Evolutionary conservation across 2,888 invertebrate genomes (phyloP).

Genomic region (Silvanus unidentatus): DNA sequence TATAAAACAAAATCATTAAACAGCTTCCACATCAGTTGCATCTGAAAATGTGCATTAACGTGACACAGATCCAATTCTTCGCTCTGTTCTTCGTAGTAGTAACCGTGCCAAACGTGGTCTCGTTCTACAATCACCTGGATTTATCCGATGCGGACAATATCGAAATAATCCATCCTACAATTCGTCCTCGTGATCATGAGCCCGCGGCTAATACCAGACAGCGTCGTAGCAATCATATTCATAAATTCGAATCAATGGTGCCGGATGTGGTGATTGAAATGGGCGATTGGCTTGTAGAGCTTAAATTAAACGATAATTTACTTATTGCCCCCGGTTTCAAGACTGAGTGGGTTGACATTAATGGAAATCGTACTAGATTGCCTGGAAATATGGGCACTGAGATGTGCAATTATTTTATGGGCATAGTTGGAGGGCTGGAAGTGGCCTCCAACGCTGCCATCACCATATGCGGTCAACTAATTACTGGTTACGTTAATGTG

Average conservation of each 20-base stretch:
- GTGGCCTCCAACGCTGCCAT: conserved; percentile 31
- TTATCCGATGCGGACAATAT: conserved; percentile 17
- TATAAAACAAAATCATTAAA: no score
- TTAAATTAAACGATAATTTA: conserved; percentile 31
- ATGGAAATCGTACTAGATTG: conserved; percentile 13
- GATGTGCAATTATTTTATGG: conserved; percentile 34
- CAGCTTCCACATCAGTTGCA: no score
- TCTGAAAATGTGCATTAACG: neutral
- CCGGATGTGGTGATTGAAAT: conserved; percentile 29
- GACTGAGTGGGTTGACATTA: conserved; percentile 29
- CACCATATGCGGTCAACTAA: conserved; percentile 30
- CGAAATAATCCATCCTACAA: conserved; percentile 27
- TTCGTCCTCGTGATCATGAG: conserved; percentile 17
- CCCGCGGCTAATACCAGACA: conserved; percentile 3
- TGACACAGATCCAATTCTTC: conserved; percentile 3
- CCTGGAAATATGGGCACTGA: no score
- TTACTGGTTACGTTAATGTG: conserved; percentile 35
- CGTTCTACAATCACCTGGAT: conserved; percentile 6
- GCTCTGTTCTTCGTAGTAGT: neutral
- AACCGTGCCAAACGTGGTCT: neutral
- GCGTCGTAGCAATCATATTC: conserved; percentile 4
- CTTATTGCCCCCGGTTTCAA: conserved; percentile 28
- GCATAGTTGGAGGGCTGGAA: conserved; percentile 31
- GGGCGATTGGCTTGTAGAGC: conserved; percentile 33
- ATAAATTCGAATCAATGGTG: neutral